Conservation (phyloP, 1,140 invertebrate species). For the Trichogramma pretiosum region DNA sequence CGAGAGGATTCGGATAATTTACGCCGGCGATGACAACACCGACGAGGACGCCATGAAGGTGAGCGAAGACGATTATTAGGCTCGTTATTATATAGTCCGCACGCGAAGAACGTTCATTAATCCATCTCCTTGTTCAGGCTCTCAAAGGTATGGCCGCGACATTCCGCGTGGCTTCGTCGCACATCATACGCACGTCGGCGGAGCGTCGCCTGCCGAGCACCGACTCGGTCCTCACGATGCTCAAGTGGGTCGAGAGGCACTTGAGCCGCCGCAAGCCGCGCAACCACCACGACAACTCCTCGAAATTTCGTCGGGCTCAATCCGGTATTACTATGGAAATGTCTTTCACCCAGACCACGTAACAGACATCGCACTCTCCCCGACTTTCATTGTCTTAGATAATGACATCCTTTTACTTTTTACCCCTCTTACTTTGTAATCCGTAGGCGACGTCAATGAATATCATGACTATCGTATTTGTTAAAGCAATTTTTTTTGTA, state of each 20-base stretch:
- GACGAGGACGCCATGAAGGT: conserved; percentile 89
- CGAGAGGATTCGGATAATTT: conserved; percentile 81
- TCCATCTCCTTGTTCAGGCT: conserved; percentile 55
- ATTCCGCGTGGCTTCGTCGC: conserved; percentile 75
- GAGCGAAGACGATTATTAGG: too few relatives aligned
- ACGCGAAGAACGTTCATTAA: too few relatives aligned
- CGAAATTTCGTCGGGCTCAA: conserved; percentile 49
- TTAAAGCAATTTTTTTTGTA: too few relatives aligned
- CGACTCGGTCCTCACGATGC: conserved; percentile 77
- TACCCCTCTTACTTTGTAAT: too few relatives aligned
- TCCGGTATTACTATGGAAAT: conserved; percentile 66
- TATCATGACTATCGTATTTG: too few relatives aligned
- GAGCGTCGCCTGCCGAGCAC: conserved; percentile 76
- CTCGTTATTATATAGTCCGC: too few relatives aligned
- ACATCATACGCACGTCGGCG: conserved; percentile 77
- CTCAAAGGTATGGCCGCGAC: conserved; percentile 84
- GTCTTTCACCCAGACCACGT: conserved; percentile 45
- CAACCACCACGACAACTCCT: conserved; percentile 43
- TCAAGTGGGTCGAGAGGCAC: conserved; percentile 82
- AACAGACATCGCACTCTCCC: too few relatives aligned
- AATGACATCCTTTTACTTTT: too few relatives aligned
- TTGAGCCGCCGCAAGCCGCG: conserved; percentile 65
- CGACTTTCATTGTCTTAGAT: not conserved
- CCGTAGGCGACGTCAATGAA: too few relatives aligned
- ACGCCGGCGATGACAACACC: conserved; percentile 80